These are phyloP conservation scores for Zaprionus bogoriensis DNA, from an alignment of 2,888 invertebrate species.

Conservation along the genomic window DNA sequence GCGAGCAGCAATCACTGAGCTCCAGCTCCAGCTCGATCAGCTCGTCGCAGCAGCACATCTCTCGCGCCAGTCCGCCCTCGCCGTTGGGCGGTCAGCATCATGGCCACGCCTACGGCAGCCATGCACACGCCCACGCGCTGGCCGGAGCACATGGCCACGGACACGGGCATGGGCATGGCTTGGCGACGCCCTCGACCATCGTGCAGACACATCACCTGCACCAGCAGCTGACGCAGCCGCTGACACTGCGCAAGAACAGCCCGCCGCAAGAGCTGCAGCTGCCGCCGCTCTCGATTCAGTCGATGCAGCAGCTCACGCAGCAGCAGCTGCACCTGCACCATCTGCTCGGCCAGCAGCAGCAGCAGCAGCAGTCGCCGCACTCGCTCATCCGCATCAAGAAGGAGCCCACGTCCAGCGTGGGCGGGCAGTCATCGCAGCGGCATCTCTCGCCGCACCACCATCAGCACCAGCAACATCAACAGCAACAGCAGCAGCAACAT, in stretches of 20 bases:
- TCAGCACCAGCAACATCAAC: conserved; percentile 55
- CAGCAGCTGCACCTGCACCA: conserved; percentile 82
- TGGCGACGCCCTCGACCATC: conserved; percentile 64
- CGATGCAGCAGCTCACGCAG: conserved; percentile 81
- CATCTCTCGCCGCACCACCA: conserved; percentile 71
- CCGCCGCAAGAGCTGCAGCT: conserved; percentile 75
- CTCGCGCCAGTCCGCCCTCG: conserved; percentile 52
- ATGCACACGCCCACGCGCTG: conserved; percentile 35
- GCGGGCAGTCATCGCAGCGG: no score
- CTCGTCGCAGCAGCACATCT: conserved; percentile 64
- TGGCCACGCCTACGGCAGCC: conserved; percentile 34
- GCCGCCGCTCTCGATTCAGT: conserved; percentile 74
- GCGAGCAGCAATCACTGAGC: conserved; percentile 43
- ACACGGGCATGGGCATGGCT: conserved; percentile 14
- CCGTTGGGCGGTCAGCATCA: conserved; percentile 55
- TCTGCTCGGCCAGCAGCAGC: conserved; percentile 73
- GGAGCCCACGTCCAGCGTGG: conserved; percentile 62
- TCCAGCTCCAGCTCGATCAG: conserved; percentile 56
- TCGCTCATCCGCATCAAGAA: conserved; percentile 80
- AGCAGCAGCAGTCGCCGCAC: conserved; percentile 70
- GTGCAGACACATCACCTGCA: conserved; percentile 81
- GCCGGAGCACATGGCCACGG: not conserved
- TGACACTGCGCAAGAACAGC: conserved; percentile 75
- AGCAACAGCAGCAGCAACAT: no score
- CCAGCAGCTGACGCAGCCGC: conserved; percentile 80